Conservation (phyloP, 2,797 vertebrate species). For the Steatocranus sp. region DNA sequence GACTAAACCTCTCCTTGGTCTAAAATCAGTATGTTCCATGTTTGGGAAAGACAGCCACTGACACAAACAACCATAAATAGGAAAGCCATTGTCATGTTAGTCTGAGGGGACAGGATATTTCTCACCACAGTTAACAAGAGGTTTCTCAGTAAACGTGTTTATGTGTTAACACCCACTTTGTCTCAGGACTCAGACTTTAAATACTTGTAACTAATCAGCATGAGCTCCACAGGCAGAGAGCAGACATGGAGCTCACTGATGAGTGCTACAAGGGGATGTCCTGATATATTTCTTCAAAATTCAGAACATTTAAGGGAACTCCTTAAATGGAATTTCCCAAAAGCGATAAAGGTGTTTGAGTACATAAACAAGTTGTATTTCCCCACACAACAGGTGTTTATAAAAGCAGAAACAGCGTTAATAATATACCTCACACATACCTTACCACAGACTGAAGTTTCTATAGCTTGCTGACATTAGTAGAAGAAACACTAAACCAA, state of each 20-base stretch:
- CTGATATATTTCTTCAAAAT: neutral
- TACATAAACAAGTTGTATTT: neutral
- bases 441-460: neutral
- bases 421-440: neutral
- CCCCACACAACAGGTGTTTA: neutral
- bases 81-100: neutral
- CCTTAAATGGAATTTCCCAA: neutral
- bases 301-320: neutral
- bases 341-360: neutral
- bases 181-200: neutral
- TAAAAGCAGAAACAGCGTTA: neutral
- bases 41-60: neutral
- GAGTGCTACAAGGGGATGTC: neutral
- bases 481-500: neutral
- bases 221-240: neutral
- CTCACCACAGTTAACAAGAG: slow-evolving; percentile 11
- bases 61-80: slow-evolving; percentile 9
- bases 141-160: slow-evolving; percentile 9
- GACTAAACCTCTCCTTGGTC: neutral
- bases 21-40: neutral
- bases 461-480: neutral
- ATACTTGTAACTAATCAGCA: neutral
- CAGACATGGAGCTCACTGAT: neutral
- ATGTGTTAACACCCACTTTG: slow-evolving; percentile 36
- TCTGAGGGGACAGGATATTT: slow-evolving; percentile 10